Evolutionary conservation across 2,797 vertebrate genomes (phyloP).

Genomic region (Macrochelys suwanniensis): DNA sequence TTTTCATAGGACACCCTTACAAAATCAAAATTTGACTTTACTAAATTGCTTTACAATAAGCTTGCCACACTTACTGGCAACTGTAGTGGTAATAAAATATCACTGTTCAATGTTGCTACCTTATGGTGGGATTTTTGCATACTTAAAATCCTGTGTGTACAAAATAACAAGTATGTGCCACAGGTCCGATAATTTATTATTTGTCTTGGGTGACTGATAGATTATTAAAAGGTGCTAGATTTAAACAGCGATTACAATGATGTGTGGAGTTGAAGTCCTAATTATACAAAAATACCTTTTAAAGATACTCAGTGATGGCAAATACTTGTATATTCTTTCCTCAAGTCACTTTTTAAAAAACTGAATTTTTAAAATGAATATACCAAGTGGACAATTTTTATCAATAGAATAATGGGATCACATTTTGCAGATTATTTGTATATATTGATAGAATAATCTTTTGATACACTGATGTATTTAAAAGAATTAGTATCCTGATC

Average conservation of each 20-base stretch:
- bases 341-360: background rate
- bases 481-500: conserved; percentile 41
- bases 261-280: conserved; percentile 3
- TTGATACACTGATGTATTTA: background rate
- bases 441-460: conserved; percentile 11
- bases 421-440: conserved; percentile 54
- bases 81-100: background rate
- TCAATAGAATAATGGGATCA: conserved; percentile 16
- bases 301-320: background rate
- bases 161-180: background rate
- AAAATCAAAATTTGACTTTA: background rate
- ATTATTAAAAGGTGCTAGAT: background rate
- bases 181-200: background rate
- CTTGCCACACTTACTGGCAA: background rate
- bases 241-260: background rate
- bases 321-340: background rate
- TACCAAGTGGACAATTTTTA: conserved; percentile 7
- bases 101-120: background rate
- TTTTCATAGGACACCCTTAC: background rate
- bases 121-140: background rate
- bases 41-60: background rate
- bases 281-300: background rate
- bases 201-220: background rate
- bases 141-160: background rate
- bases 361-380: background rate